Conservation (phyloP, 2,113 vertebrate species). For the Paracanthobrama guichenoti region DNA sequence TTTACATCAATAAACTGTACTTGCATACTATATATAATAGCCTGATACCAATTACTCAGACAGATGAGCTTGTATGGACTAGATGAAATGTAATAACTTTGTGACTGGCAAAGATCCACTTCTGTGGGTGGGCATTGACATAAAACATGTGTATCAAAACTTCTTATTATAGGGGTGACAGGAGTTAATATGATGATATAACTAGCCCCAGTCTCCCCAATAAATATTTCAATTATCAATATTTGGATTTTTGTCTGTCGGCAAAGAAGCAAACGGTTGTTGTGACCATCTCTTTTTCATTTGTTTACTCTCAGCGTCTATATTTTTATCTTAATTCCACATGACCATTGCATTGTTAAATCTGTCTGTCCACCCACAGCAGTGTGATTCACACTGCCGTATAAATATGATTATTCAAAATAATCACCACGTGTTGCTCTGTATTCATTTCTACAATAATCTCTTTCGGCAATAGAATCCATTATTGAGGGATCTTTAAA, state of each 20-base stretch:
- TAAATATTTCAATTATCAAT: not conserved
- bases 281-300: not conserved
- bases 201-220: not conserved
- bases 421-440: conserved; percentile 25
- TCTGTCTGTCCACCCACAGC: conserved; percentile 26
- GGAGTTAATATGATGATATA: not conserved
- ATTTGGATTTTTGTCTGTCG: not conserved
- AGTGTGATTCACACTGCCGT: conserved; percentile 7
- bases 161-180: not conserved
- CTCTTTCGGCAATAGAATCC: conserved; percentile 37
- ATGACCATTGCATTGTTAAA: conserved; percentile 28
- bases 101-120: not conserved
- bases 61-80: not conserved
- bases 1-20: conserved; percentile 10
- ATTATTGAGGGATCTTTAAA: not conserved
- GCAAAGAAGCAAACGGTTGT: not conserved
- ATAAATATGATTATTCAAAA: conserved; percentile 32
- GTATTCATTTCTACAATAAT: conserved; percentile 22
- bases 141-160: not conserved
- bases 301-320: conserved; percentile 7
- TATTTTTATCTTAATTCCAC: not conserved
- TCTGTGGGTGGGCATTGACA: not conserved
- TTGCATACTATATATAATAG: conserved; percentile 9
- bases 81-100: conserved; percentile 11
- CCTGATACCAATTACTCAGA: not conserved